Evolutionary conservation across 2,113 vertebrate species (phyloP).

Genomic region (Rhea americana): DNA sequence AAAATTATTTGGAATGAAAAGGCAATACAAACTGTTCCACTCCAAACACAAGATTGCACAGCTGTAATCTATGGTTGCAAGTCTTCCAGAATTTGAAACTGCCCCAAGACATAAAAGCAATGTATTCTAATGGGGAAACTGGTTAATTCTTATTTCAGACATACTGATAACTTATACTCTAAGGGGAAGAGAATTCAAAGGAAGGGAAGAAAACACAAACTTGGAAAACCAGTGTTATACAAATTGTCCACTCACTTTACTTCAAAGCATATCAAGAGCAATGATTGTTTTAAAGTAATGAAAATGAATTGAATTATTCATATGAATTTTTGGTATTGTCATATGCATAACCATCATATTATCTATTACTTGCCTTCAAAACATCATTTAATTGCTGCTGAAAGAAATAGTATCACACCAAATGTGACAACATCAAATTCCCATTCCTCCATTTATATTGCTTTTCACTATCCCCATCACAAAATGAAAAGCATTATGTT

Average conservation of each 20-base stretch:
- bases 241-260: background rate
- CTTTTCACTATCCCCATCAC: background rate
- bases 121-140: background rate
- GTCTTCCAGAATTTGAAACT: background rate
- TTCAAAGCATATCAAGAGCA: background rate
- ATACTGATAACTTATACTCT: background rate
- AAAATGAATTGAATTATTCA: background rate
- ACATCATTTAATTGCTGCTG: background rate
- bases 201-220: background rate
- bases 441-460: background rate
- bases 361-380: background rate
- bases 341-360: background rate
- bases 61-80: rapidly evolving
- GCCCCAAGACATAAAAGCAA: background rate
- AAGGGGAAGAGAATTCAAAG: background rate
- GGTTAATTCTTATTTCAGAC: background rate
- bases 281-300: background rate
- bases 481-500: background rate
- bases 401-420: rapidly evolving
- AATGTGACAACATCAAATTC: background rate
- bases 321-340: background rate
- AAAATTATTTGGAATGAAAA: slow-evolving; percentile 3
- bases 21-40: background rate
- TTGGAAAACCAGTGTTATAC: background rate
- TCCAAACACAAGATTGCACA: background rate